phyloP scores from a whole-genome alignment of 2,797 vertebrate species.

The Platyrinchus mystaceus region DNA sequence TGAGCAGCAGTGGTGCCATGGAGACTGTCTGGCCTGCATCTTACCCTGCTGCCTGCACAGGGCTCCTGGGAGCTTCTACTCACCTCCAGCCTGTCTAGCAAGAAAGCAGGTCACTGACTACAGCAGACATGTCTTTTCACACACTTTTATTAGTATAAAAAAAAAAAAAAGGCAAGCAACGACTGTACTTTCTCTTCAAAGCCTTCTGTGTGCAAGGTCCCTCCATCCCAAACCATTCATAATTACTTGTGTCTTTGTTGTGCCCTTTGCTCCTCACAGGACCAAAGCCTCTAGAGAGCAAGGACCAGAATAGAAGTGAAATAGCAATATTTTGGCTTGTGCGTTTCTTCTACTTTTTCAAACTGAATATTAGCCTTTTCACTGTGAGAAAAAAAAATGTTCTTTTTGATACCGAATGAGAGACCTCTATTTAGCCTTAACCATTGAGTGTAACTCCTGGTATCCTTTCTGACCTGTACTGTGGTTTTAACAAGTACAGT shows the following conservation, averaged over 20 bases:
- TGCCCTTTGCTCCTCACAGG: neutral
- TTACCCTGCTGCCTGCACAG: accelerated
- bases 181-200: neutral
- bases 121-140: neutral
- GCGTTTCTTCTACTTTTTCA: neutral
- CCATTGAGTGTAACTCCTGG: neutral
- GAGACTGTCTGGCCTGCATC: neutral
- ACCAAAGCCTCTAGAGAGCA: neutral
- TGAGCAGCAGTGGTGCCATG: accelerated
- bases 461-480: neutral
- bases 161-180: neutral
- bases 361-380: neutral
- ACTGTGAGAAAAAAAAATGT: neutral
- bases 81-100: neutral
- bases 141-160: neutral
- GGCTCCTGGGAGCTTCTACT: neutral
- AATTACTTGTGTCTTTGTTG: neutral
- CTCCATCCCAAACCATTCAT: neutral
- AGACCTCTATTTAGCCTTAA: neutral
- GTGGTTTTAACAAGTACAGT: neutral
- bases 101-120: neutral
- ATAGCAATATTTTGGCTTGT: neutral
- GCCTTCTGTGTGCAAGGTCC: neutral
- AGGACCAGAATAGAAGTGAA: neutral
- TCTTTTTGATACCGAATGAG: neutral